Conservation (phyloP, 2,888 invertebrate genomes). For the Drosophila kuntzei region DNA sequence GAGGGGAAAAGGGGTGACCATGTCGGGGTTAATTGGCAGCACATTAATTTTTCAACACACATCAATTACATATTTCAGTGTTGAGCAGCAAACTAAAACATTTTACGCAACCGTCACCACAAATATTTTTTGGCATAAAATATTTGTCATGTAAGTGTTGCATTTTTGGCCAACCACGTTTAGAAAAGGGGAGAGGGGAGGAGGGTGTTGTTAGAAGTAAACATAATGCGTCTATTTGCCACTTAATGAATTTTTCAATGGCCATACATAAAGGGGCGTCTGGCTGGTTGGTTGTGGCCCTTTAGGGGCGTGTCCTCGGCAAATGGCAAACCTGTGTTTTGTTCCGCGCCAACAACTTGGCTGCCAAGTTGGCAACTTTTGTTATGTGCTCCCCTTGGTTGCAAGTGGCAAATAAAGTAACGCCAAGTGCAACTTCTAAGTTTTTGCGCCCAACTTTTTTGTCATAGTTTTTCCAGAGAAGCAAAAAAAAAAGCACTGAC, state of each 20-base stretch:
- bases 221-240: slow-evolving; percentile 75
- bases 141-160: slow-evolving; percentile 34
- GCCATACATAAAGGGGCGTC: slow-evolving; percentile 25
- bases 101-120: slow-evolving; percentile 22
- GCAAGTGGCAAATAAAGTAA: slow-evolving; percentile 72
- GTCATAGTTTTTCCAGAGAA: slow-evolving; percentile 15
- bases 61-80: slow-evolving; percentile 30
- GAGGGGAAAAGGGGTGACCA: slow-evolving; percentile 3
- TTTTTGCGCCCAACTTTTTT: slow-evolving; percentile 28
- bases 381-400: slow-evolving; percentile 12
- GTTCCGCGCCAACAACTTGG: slow-evolving; percentile 48
- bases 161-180: slow-evolving; percentile 19
- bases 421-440: slow-evolving; percentile 39
- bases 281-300: neutral
- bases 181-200: neutral
- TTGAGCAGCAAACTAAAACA: slow-evolving; percentile 22
- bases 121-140: slow-evolving; percentile 46
- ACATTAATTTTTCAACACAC: slow-evolving; percentile 39
- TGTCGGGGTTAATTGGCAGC: slow-evolving; percentile 56
- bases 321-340: slow-evolving; percentile 75
- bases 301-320: slow-evolving; percentile 25
- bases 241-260: slow-evolving; percentile 71
- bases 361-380: slow-evolving; percentile 61
- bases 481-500: slow-evolving; percentile 1
- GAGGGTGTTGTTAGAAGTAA: slow-evolving; percentile 3